These are phyloP conservation scores for Drosophila kikkawai DNA, from an alignment of 1,140 invertebrate genomes.

Conservation along the genomic window DNA sequence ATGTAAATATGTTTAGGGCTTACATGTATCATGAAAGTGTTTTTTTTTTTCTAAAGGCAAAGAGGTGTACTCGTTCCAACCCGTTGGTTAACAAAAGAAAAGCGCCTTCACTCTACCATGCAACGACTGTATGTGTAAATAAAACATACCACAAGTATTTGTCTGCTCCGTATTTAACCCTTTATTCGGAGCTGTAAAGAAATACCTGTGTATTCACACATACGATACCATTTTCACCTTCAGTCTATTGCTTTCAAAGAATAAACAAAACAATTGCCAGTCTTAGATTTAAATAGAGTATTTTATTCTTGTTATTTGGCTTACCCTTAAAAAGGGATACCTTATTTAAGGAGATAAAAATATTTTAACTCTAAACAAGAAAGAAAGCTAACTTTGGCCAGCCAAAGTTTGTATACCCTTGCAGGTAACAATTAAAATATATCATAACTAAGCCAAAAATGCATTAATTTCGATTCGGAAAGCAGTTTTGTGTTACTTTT, in stretches of 20 bases:
- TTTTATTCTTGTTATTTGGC: not conserved
- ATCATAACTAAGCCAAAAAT: too few relatives aligned
- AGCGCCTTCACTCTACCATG: conserved; percentile 23
- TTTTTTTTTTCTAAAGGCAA: conserved; percentile 10
- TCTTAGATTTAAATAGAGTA: not conserved
- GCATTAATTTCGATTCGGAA: too few relatives aligned
- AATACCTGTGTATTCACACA: conserved; percentile 13
- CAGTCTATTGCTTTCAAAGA: conserved; percentile 7
- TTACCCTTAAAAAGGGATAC: not conserved
- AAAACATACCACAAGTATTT: conserved; percentile 13
- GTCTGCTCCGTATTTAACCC: conserved; percentile 10
- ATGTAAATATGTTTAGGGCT: not conserved
- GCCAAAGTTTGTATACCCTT: too few relatives aligned
- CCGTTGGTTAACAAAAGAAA: conserved; percentile 35
- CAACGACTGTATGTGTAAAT: conserved; percentile 8
- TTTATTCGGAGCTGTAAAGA: conserved; percentile 10
- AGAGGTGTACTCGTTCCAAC: conserved; percentile 17
- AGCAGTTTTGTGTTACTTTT: too few relatives aligned
- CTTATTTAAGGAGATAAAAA: too few relatives aligned
- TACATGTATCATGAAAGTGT: conserved; percentile 8
- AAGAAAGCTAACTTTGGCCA: too few relatives aligned
- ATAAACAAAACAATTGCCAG: not conserved
- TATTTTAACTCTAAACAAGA: too few relatives aligned
- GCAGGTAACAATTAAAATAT: too few relatives aligned
- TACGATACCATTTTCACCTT: conserved; percentile 13